phyloP scores from a whole-genome alignment of 2,888 invertebrate genomes.

The Candidula unifasciata region DNA sequence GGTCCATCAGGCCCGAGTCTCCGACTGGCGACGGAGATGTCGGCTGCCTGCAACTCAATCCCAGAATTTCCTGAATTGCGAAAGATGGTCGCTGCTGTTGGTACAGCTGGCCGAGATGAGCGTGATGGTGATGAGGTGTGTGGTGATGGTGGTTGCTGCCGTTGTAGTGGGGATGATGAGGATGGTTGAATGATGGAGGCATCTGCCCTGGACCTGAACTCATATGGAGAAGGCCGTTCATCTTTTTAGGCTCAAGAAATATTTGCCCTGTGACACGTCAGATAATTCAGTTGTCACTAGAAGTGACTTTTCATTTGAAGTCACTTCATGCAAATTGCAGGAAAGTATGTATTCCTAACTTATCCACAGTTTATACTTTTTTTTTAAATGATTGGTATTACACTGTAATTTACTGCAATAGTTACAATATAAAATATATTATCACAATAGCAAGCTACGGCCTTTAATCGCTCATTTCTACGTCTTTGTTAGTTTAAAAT shows the following conservation, averaged over 20 bases:
- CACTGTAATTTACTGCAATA: background rate
- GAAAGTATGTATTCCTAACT: no score
- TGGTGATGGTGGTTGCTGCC: slow-evolving; percentile 36
- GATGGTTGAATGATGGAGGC: slow-evolving; percentile 47
- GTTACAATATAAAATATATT: no score
- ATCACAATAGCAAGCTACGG: no score
- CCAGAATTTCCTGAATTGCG: slow-evolving; percentile 91
- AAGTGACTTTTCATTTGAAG: no score
- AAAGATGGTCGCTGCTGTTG: slow-evolving; percentile 88
- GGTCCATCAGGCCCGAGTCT: slow-evolving; percentile 58
- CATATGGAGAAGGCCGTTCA: slow-evolving; percentile 52
- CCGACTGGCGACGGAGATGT: slow-evolving; percentile 43
- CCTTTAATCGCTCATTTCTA: no score
- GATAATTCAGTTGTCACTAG: background rate
- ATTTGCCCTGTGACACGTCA: background rate
- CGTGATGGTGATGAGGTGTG: slow-evolving; percentile 35
- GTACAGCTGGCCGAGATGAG: slow-evolving; percentile 62
- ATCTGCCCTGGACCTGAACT: slow-evolving; percentile 46
- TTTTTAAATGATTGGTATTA: background rate
- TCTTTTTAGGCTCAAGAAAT: background rate
- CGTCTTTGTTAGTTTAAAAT: no score
- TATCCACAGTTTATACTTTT: background rate
- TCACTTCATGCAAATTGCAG: no score
- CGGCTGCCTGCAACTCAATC: slow-evolving; percentile 77
- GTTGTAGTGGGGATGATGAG: slow-evolving; percentile 52